Evolutionary conservation across 2,113 vertebrate species (phyloP).

Genomic region (Apistogramma diplotaenia): DNA sequence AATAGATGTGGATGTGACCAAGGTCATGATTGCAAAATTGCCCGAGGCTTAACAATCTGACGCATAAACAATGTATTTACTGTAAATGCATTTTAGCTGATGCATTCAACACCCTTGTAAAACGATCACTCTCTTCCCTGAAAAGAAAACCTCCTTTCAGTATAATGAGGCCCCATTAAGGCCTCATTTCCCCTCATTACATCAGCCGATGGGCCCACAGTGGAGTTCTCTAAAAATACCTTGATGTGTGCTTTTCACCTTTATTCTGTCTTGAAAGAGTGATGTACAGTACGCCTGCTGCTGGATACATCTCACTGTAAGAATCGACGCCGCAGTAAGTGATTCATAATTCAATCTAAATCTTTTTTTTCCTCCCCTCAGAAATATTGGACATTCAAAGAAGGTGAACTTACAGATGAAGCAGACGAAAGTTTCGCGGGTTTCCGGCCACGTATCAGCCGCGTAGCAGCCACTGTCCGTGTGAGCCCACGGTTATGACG

Average conservation of each 20-base stretch:
- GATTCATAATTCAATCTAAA: constrained; percentile 48
- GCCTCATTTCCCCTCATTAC: constrained; percentile 57
- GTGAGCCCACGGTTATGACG: too few relatives aligned
- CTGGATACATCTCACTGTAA: neutral
- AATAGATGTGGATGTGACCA: constrained; percentile 18
- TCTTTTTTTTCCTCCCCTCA: constrained; percentile 57
- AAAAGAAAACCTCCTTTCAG: constrained; percentile 17
- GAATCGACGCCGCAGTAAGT: neutral
- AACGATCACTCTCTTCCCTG: neutral
- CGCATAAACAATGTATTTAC: neutral
- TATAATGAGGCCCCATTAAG: constrained; percentile 51
- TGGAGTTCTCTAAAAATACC: constrained; percentile 48
- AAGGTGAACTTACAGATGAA: constrained; percentile 85
- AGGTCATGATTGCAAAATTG: constrained; percentile 18
- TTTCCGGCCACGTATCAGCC: too few relatives aligned
- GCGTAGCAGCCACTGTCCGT: too few relatives aligned
- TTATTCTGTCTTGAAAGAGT: constrained; percentile 18
- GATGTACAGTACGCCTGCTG: neutral
- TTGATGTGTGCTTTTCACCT: constrained; percentile 39
- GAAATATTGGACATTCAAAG: constrained; percentile 87
- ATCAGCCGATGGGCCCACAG: constrained; percentile 56
- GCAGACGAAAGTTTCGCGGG: too few relatives aligned
- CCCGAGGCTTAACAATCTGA: neutral
- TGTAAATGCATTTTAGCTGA: neutral
- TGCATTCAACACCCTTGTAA: neutral